Evolutionary conservation across 2,113 vertebrate genomes (phyloP).

Genomic region (Cyprinodon variegatus): DNA sequence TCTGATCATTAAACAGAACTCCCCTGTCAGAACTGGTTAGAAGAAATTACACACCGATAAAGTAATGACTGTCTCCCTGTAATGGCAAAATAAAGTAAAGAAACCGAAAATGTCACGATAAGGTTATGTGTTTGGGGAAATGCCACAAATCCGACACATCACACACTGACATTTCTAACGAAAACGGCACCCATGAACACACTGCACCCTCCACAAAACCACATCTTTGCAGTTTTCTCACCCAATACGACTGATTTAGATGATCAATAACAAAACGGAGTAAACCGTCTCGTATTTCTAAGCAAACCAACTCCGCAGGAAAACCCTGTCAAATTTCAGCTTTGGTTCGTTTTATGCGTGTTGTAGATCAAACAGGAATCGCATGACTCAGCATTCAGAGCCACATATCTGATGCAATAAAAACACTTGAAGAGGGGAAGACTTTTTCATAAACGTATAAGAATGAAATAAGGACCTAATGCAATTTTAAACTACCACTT

Average conservation of each 20-base stretch:
- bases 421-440: neutral
- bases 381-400: neutral
- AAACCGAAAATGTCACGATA: slow-evolving; percentile 28
- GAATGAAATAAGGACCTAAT: too few species aligned
- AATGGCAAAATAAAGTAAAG: neutral
- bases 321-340: neutral
- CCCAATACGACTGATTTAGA: neutral
- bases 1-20: neutral
- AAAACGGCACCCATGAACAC: neutral
- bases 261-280: neutral
- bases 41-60: neutral
- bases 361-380: neutral
- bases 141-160: slow-evolving; percentile 1
- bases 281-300: neutral
- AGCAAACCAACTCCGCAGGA: slow-evolving; percentile 2
- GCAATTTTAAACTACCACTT: neutral
- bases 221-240: neutral
- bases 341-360: neutral
- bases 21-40: neutral
- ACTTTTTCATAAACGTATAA: neutral
- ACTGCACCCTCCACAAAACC: neutral
- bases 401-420: neutral
- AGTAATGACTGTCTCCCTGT: neutral
- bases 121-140: neutral
- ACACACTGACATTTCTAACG: slow-evolving; percentile 8